phyloP scores from a whole-genome alignment of 1,140 invertebrate species.

The Scaptomyza montana region DNA sequence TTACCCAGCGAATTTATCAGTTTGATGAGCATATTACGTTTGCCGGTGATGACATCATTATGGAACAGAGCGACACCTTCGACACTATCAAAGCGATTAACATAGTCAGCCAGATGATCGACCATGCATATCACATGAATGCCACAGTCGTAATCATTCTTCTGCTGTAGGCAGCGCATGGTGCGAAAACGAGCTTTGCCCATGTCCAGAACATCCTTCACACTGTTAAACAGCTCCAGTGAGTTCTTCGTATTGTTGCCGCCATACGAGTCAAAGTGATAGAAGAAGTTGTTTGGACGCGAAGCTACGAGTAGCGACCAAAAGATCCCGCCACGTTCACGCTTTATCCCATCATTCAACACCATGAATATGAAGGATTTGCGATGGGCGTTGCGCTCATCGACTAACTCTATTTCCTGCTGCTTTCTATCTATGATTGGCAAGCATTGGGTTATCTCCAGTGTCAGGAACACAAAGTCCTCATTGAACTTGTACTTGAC shows the following conservation, averaged over 20 bases:
- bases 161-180: constrained; percentile 87
- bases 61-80: constrained; percentile 56
- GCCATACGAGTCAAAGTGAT: constrained; percentile 90
- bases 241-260: constrained; percentile 86
- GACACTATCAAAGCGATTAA: constrained; percentile 79
- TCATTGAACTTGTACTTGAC: constrained; percentile 86
- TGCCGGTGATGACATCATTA: constrained; percentile 84
- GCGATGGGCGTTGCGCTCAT: constrained; percentile 87
- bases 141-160: constrained; percentile 92
- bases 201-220: constrained; percentile 60
- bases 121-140: constrained; percentile 90
- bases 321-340: constrained; percentile 90
- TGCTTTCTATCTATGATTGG: constrained; percentile 88
- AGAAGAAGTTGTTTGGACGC: constrained; percentile 87
- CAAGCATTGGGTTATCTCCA: constrained; percentile 92
- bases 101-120: constrained; percentile 86
- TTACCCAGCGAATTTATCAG: constrained; percentile 81
- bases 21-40: constrained; percentile 84
- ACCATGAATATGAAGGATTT: constrained; percentile 92
- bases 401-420: constrained; percentile 87
- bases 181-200: constrained; percentile 83
- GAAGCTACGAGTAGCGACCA: constrained; percentile 93
- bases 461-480: constrained; percentile 90
- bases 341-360: constrained; percentile 91
- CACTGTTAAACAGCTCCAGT: constrained; percentile 79